Evolutionary conservation across 2,797 vertebrate genomes (phyloP), one percentile per base, ranked within the genome.

Genomic region (Austrolebias charrua): DNA sequence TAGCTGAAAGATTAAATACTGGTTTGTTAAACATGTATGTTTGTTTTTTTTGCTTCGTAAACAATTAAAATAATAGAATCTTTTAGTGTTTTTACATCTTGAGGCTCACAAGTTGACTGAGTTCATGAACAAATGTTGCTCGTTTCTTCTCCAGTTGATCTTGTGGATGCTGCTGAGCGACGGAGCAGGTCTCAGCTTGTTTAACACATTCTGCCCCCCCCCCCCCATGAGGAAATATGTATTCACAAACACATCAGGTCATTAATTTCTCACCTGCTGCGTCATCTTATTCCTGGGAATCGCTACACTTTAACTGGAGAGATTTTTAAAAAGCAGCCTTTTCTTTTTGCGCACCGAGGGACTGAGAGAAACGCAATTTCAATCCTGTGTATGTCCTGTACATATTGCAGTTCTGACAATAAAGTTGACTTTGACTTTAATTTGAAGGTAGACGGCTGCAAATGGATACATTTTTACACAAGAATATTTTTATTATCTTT

Each of bases 161-260:
- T 24, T 24, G 24, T 24, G 24, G 24, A 3, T 24, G 24, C 24
- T 24, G 24, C 24, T 24, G 24, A 24, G 62, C 51, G 6, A 65
- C 55, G 55, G 50, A 66, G 59, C 90, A 92, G 78, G 92, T 90
- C 82, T 72, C 86, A 84, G 92, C 92, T 91, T 92, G 91, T 81
- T 72, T 70, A 46, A 80, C 87, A 87, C 78, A 19, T 65, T 47
- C 66, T 74, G 19, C 49, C 73, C 88, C 10, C 83, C 84, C 13
- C 84, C 85, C 13, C 3, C 24, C 24, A 24, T 2, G 74, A 75
- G 79, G 43, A 15, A 13, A 5, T 58, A n/a, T n/a, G n/a, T n/a
- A 43, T 1, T 15, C 57, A 66, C 42, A 33, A 75, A 60, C 66
- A 66, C 60, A 63, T 14, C 12, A 31, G 52, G 73, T 91, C 69